A percentile compares a stretch with the other conserved stretches of the same genome.
These are phyloP conservation scores for Copsychus sechellarum DNA, from an alignment of 2,113 vertebrate genomes.

Conservation along the genomic window DNA sequence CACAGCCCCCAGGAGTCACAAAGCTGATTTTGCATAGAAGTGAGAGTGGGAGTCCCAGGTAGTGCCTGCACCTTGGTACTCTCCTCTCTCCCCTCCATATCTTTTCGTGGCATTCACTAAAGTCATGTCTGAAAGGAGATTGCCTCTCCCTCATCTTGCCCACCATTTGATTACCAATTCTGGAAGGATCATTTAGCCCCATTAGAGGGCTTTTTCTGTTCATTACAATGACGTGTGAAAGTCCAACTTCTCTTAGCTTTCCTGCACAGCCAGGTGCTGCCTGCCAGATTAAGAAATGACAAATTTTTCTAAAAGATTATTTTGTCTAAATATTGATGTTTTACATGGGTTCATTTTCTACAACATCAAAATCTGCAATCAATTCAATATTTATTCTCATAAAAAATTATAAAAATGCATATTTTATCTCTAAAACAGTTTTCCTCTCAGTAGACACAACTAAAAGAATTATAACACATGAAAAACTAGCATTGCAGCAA, in stretches of 20 bases:
- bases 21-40: neutral
- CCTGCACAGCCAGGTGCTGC: neutral
- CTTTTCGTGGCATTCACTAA: neutral
- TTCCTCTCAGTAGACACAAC: neutral
- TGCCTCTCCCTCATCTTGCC: neutral
- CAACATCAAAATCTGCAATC: neutral
- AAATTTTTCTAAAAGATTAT: neutral
- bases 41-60: neutral
- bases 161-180: neutral
- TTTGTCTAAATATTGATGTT: neutral
- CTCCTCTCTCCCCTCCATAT: neutral
- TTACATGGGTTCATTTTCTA: neutral
- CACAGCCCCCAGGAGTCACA: rapidly evolving
- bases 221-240: neutral
- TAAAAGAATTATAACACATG: neutral
- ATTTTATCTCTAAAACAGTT: neutral
- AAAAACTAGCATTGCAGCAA: neutral
- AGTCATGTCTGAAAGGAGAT: neutral
- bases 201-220: neutral
- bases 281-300: neutral
- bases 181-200: neutral
- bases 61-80: neutral
- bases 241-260: neutral
- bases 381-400: neutral
- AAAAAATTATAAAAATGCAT: neutral